These are phyloP conservation scores for Rhorus exstirpatorius DNA, from an alignment of 2,888 invertebrate genomes.

Conservation along the genomic window DNA sequence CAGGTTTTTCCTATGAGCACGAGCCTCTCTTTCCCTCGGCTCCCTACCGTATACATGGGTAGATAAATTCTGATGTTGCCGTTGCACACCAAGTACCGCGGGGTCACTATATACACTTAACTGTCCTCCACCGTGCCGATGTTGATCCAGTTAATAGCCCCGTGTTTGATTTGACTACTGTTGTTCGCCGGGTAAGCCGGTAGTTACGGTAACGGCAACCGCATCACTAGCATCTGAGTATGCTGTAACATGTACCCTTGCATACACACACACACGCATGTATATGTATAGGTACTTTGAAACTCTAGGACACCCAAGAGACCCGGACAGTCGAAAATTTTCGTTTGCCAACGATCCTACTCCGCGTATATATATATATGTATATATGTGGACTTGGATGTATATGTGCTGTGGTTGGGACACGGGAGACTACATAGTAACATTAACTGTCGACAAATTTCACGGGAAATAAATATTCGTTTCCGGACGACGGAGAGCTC, in stretches of 20 bases:
- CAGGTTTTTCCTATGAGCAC: slow-evolving; percentile 26
- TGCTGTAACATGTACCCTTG: neutral
- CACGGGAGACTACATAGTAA: too few species aligned
- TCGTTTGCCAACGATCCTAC: neutral
- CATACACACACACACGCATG: neutral
- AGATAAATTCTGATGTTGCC: slow-evolving; percentile 49
- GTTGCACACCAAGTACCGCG: slow-evolving; percentile 68
- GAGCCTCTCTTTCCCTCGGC: slow-evolving; percentile 16
- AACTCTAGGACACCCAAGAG: slow-evolving; percentile 18
- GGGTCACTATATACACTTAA: slow-evolving; percentile 16
- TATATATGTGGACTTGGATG: slow-evolving; percentile 2
- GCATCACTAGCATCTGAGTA: slow-evolving; percentile 15
- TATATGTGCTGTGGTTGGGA: too few species aligned
- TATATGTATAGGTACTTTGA: slow-evolving; percentile 10
- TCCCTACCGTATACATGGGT: slow-evolving; percentile 15
- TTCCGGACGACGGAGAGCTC: slow-evolving; percentile 23
- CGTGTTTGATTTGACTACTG: slow-evolving; percentile 85
- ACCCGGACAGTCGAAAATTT: slow-evolving; percentile 7
- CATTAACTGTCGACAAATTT: slow-evolving; percentile 55
- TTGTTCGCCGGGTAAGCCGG: slow-evolving; percentile 78
- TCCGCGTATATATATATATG: too few species aligned
- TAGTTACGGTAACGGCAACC: slow-evolving; percentile 75
- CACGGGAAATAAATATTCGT: slow-evolving; percentile 46
- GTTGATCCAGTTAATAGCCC: slow-evolving; percentile 85
- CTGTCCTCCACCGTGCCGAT: slow-evolving; percentile 75